Evolutionary conservation across 2,888 invertebrate genomes (phyloP), one percentile per base, ranked within the genome.

Genomic region (Mythimna impura): DNA sequence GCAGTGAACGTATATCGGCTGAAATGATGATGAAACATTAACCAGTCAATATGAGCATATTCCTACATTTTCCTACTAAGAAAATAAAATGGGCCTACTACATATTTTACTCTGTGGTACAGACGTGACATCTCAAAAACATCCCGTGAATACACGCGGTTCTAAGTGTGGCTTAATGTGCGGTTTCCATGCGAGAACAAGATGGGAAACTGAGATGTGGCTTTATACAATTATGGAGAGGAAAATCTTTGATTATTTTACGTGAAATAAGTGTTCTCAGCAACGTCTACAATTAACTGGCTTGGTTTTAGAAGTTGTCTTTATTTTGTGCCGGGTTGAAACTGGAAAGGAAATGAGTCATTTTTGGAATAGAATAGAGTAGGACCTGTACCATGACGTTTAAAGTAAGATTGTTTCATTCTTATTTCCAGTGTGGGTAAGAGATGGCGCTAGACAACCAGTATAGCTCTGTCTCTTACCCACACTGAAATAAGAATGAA

Each of bases 41-140:
- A 25, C 25, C 25, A 25, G 25, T 25, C 25, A 25, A 25, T 25
- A 25, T 25, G 25, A 25, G 2, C 25, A 25, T 25, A 25, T 25
- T 25, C 25, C 25, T 25, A 25, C 25, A 25, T 50, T 20, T 20
- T 20, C 17, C 50, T 14, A 30, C 3, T 25, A 8, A 57, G 8
- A 30, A 57, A 30, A 57, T 9, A 57, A 57, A 57, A 57, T 1
- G 4, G 1, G 8, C 20, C 20, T 20, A 66, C 74, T 67, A 4
- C 10, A 57, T 36, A 14, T 60, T 54, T 14, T 58, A 65, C n/a
- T 6, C 66, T 70, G 50, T 83, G 47, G 22, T 8, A 30, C 47
- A 54, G 30, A 34, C 69, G 40, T 70, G 83, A 52, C 82, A 73
- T 61, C 61, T 83, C 73, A 78, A 66, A 72, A 78, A 73, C 80